A percentile compares a stretch with the other conserved stretches of the same genome.
These are phyloP conservation scores for Brenthis ino DNA, from an alignment of 2,888 invertebrate genomes.

Conservation along the genomic window DNA sequence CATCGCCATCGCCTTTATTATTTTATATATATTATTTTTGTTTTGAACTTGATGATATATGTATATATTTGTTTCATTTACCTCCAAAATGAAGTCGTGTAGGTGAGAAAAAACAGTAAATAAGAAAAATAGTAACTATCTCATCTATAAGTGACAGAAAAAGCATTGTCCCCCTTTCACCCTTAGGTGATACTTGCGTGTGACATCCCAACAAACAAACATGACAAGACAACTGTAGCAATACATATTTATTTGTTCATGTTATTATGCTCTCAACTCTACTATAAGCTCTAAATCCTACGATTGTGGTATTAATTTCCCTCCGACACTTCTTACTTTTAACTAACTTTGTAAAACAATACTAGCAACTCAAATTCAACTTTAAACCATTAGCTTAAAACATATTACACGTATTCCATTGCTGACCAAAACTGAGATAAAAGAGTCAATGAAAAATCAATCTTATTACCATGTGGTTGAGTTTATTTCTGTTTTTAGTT, in stretches of 20 bases:
- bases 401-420: conserved; percentile 45
- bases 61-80: no score
- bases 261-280: conserved; percentile 74
- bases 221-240: conserved; percentile 54
- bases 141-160: not conserved
- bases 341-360: conserved; percentile 53
- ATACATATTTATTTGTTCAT: conserved; percentile 73
- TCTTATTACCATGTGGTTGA: conserved; percentile 26
- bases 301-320: conserved; percentile 81
- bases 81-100: no score
- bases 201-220: conserved; percentile 62
- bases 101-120: no score
- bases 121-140: no score
- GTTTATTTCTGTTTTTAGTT: conserved; percentile 26
- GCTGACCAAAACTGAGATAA: conserved; percentile 42
- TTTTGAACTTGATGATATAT: no score
- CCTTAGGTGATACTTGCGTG: conserved; percentile 59
- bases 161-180: conserved; percentile 11
- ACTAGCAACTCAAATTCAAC: conserved; percentile 43
- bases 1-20: no score
- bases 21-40: no score
- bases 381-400: conserved; percentile 44
- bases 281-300: conserved; percentile 79
- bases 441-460: conserved; percentile 20
- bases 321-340: conserved; percentile 79